Conservation (phyloP, 1,140 invertebrate species). For the Drosophila ficusphila region DNA sequence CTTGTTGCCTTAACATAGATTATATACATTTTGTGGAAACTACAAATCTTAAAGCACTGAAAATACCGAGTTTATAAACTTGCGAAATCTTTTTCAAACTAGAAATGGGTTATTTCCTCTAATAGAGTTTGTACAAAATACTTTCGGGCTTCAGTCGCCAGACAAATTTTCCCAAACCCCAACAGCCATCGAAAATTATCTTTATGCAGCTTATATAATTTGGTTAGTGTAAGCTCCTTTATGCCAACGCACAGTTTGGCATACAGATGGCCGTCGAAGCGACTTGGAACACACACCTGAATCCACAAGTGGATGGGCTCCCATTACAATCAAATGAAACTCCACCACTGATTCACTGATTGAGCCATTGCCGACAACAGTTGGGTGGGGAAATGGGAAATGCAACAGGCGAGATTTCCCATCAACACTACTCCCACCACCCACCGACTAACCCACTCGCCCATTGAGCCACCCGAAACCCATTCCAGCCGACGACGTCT, state of each 20-base stretch:
- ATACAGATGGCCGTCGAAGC: constrained; percentile 16
- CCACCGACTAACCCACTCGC: not conserved
- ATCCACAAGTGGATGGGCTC: constrained; percentile 77
- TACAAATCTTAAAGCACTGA: too few species aligned
- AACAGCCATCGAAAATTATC: constrained; percentile 34
- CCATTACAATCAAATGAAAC: constrained; percentile 75
- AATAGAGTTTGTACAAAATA: not conserved
- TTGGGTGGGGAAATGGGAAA: constrained; percentile 51
- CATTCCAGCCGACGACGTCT: constrained; percentile 31
- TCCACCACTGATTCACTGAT: constrained; percentile 71
- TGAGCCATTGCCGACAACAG: constrained; percentile 66
- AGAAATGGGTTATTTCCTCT: not conserved
- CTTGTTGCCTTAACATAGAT: too few species aligned
- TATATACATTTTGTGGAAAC: too few species aligned
- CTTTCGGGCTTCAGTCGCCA: not conserved
- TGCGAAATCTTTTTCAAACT: not conserved
- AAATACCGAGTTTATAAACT: too few species aligned
- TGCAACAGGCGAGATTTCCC: constrained; percentile 47
- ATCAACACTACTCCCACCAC: constrained; percentile 22
- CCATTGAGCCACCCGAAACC: constrained; percentile 2
- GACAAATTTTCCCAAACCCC: constrained; percentile 18
- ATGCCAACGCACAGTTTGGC: constrained; percentile 3
- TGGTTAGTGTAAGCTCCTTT: constrained; percentile 44
- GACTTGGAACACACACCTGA: constrained; percentile 23
- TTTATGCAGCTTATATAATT: constrained; percentile 47